Percentiles rank a stretch among this genome's conserved stretches.
Conservation (phyloP, 2,797 vertebrate genomes). For the Pteronotus mesoamericanus region DNA sequence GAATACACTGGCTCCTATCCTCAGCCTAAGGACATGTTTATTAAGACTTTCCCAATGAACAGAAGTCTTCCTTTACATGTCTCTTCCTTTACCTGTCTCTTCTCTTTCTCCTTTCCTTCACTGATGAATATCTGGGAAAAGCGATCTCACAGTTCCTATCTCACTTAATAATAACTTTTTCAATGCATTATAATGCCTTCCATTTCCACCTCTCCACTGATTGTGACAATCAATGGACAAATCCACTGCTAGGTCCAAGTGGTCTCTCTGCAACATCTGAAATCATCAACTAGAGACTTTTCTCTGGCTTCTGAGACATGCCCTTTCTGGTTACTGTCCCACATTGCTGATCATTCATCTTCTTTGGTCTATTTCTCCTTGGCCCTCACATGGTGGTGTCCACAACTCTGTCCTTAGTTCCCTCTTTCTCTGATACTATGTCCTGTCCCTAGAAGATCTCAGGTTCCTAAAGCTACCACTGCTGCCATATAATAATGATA, state of each 20-base stretch:
- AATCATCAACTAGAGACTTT: not conserved
- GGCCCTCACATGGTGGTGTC: not conserved
- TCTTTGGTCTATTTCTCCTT: not conserved
- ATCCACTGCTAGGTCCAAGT: not conserved
- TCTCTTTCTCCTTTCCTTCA: not conserved
- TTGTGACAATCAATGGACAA: not conserved
- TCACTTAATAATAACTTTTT: not conserved
- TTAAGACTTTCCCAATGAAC: not conserved
- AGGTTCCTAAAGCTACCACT: not conserved
- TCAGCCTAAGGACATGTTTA: not conserved
- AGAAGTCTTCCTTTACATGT: not conserved
- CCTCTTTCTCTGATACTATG: not conserved
- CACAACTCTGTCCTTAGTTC: not conserved
- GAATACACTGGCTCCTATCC: not conserved
- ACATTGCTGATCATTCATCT: not conserved
- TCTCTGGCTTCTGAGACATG: not conserved
- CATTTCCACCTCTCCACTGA: not conserved
- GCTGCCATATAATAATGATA: not conserved
- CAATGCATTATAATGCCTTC: not conserved
- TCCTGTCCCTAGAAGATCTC: not conserved
- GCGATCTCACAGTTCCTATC: not conserved
- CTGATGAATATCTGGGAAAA: not conserved
- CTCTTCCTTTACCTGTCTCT: not conserved
- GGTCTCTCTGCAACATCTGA: not conserved
- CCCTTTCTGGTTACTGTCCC: not conserved